Conservation (phyloP, 2,113 vertebrate species). For the Amia ocellicauda region DNA sequence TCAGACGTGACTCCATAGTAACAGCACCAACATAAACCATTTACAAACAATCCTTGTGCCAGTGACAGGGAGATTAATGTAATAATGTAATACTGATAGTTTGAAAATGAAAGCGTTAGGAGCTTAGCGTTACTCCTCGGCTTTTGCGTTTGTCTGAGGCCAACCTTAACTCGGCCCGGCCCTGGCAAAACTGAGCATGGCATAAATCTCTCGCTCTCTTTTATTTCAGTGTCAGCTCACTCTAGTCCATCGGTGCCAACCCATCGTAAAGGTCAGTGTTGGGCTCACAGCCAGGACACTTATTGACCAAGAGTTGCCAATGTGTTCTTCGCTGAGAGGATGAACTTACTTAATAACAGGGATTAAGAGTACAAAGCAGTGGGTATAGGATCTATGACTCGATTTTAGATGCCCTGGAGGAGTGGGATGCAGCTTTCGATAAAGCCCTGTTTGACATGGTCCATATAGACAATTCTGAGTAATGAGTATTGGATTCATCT, state of each 20-base stretch:
- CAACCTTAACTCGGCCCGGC: background rate
- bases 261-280: background rate
- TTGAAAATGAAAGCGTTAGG: too few species aligned
- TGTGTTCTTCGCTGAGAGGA: slow-evolving; percentile 21
- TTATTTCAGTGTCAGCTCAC: background rate
- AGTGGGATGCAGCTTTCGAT: too few species aligned
- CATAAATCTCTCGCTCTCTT: background rate
- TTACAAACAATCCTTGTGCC: too few species aligned
- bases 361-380: too few species aligned
- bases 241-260: background rate
- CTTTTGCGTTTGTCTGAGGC: too few species aligned
- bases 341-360: slow-evolving; percentile 29
- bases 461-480: too few species aligned
- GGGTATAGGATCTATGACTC: too few species aligned
- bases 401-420: too few species aligned
- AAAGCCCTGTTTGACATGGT: too few species aligned
- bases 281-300: slow-evolving; percentile 15
- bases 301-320: slow-evolving; percentile 19
- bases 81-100: background rate
- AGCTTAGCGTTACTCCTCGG: too few species aligned
- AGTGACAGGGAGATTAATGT: background rate
- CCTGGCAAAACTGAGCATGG: too few species aligned
- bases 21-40: background rate
- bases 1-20: background rate
- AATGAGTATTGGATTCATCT: too few species aligned